Conservation (phyloP, 2,113 vertebrate species). For the Perca flavescens region DNA sequence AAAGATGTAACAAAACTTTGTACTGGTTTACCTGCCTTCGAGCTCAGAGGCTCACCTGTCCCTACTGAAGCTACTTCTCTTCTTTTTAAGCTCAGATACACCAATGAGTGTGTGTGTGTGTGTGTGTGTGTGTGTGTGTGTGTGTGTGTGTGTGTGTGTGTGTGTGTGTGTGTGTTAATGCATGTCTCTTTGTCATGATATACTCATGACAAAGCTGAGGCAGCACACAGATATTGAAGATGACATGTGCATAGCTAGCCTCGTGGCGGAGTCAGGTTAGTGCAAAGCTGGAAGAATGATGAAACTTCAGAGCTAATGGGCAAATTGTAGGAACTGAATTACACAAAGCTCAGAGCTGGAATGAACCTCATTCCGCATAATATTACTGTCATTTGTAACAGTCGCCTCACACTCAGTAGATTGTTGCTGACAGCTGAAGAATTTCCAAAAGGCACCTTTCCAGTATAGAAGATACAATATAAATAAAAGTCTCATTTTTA, state of each 20-base stretch:
- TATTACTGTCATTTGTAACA: slow-evolving; percentile 60
- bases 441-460: slow-evolving; percentile 42
- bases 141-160: slow-evolving; percentile 5
- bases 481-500: slow-evolving; percentile 11
- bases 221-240: slow-evolving; percentile 39
- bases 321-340: slow-evolving; percentile 62
- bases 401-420: slow-evolving; percentile 22
- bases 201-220: slow-evolving; percentile 14
- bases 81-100: background rate
- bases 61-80: background rate
- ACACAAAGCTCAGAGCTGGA: slow-evolving; percentile 38
- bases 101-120: slow-evolving; percentile 2
- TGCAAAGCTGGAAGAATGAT: slow-evolving; percentile 58
- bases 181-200: background rate
- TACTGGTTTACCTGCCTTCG: background rate
- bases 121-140: slow-evolving; percentile 5
- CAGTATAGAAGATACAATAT: slow-evolving; percentile 29
- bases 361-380: slow-evolving; percentile 47
- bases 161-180: slow-evolving; percentile 24
- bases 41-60: background rate
- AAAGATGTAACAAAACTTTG: slow-evolving; percentile 12
- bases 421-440: slow-evolving; percentile 36
- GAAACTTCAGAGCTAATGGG: slow-evolving; percentile 55
- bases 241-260: slow-evolving; percentile 62
- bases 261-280: no score